phyloP scores from a whole-genome alignment of 1,140 invertebrate species.

The Aphis craccivora region DNA sequence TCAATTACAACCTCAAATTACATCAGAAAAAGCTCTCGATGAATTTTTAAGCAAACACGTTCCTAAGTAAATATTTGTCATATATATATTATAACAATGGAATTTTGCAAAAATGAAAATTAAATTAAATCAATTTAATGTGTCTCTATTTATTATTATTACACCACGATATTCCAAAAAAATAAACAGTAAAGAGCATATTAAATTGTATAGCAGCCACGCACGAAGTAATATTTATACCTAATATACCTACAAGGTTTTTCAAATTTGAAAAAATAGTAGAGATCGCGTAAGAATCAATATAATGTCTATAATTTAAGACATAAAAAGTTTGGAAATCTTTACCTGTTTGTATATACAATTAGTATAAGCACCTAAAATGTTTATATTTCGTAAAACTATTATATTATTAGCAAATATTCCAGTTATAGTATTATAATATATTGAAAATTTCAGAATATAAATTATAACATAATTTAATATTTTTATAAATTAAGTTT shows the following conservation, averaged over 20 bases:
- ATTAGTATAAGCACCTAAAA: no score
- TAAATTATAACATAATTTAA: neutral
- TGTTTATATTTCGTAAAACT: neutral
- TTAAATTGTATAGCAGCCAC: no score
- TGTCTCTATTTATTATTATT: neutral
- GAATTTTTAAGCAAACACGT: slow-evolving; percentile 47
- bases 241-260: no score
- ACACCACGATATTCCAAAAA: neutral
- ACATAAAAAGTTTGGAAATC: no score
- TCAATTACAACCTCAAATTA: slow-evolving; percentile 9
- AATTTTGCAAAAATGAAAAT: neutral
- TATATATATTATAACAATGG: neutral
- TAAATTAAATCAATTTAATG: neutral
- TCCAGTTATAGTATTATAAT: neutral
- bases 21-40: slow-evolving; percentile 3
- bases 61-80: slow-evolving; percentile 38
- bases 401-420: neutral
- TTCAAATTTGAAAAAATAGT: no score
- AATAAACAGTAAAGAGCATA: no score
- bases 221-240: no score
- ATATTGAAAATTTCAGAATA: neutral
- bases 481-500: slow-evolving; percentile 3
- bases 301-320: no score
- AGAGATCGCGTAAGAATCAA: no score
- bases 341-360: no score